These are phyloP conservation scores for Ageneiosus marmoratus DNA, from an alignment of 2,113 vertebrate genomes.

Conservation along the genomic window DNA sequence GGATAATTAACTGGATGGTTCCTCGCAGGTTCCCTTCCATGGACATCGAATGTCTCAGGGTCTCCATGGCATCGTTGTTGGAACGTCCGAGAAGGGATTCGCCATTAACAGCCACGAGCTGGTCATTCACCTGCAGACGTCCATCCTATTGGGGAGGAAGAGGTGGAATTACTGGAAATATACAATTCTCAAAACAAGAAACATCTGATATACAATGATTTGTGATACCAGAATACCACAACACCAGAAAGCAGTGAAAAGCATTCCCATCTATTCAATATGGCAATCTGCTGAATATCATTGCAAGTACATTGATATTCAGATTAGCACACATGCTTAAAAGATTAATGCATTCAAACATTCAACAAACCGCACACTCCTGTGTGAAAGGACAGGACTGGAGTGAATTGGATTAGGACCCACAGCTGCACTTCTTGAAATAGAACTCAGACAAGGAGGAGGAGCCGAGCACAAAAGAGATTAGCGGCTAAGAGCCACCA, in stretches of 20 bases:
- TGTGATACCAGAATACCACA: background rate
- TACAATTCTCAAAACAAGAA: background rate
- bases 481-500: constrained; percentile 45
- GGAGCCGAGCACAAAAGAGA: constrained; percentile 44
- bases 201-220: background rate
- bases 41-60: constrained; percentile 90
- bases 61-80: constrained; percentile 93
- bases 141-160: constrained; percentile 80
- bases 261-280: background rate
- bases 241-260: background rate
- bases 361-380: constrained; percentile 26
- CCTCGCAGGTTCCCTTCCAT: constrained; percentile 88
- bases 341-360: constrained; percentile 30
- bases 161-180: background rate
- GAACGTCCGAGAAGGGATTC: constrained; percentile 86
- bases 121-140: constrained; percentile 84
- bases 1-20: constrained; percentile 89
- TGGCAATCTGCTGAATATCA: background rate
- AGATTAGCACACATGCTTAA: background rate
- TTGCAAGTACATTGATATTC: background rate
- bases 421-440: constrained; percentile 49
- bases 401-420: constrained; percentile 43
- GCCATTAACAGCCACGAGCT: constrained; percentile 88
- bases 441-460: constrained; percentile 17
- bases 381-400: constrained; percentile 18